Evolutionary conservation across 2,797 vertebrate species (phyloP).

Genomic region (Acropternis orthonyx): DNA sequence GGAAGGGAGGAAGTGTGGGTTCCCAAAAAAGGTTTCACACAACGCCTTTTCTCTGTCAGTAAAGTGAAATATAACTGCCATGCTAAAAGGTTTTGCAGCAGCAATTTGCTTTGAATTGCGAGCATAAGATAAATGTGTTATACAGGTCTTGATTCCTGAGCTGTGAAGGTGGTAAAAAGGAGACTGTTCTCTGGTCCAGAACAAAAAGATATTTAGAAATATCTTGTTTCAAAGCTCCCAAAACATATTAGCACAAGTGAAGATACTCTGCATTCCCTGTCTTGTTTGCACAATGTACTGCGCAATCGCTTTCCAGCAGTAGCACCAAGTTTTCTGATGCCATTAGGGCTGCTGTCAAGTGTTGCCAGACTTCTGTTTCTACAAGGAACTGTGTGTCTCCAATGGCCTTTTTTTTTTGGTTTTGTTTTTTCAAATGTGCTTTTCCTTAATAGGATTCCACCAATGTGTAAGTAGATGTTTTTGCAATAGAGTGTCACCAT

Average conservation of each 20-base stretch:
- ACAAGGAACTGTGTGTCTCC: neutral
- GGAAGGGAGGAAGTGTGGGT: slow-evolving; percentile 11
- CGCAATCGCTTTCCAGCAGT: neutral
- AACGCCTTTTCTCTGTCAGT: slow-evolving; percentile 54
- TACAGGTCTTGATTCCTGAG: slow-evolving; percentile 35
- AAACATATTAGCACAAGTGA: neutral
- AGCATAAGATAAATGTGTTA: slow-evolving; percentile 57
- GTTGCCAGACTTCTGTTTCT: neutral
- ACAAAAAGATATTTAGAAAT: slow-evolving; percentile 49
- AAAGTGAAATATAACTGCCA: slow-evolving; percentile 60
- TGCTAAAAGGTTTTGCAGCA: slow-evolving; percentile 61
- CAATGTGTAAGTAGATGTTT: neutral
- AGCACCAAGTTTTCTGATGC: neutral
- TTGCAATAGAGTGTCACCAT: neutral
- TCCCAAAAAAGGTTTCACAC: slow-evolving; percentile 51
- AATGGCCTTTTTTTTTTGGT: neutral
- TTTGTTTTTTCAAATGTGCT: rapidly evolving
- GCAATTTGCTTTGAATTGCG: slow-evolving; percentile 63
- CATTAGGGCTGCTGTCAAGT: neutral
- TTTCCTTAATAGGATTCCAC: neutral
- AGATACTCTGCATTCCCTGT: neutral
- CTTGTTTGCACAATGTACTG: neutral
- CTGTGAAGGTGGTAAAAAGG: slow-evolving; percentile 60
- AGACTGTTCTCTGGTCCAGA: slow-evolving; percentile 41
- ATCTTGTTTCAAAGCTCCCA: slow-evolving; percentile 2